A percentile compares a stretch with the other conserved stretches of the same genome.
Evolutionary conservation across 1,140 invertebrate genomes (phyloP).

Genomic region (Solen grandis): DNA sequence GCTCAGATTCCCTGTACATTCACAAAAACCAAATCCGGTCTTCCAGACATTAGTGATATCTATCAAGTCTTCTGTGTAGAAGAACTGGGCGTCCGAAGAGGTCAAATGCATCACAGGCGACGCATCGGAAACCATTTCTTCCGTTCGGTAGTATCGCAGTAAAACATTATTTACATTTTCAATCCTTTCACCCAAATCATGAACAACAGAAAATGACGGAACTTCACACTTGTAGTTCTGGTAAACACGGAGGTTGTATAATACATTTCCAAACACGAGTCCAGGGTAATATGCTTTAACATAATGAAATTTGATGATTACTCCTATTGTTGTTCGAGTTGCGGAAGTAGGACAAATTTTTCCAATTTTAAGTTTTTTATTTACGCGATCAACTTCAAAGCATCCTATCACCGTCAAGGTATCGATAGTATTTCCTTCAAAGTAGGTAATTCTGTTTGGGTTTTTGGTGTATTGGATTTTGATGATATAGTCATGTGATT

Average conservation of each 20-base stretch:
- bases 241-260: constrained; percentile 60
- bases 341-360: not conserved
- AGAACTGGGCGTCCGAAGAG: no score
- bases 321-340: constrained; percentile 8
- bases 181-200: no score
- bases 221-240: no score
- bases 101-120: no score
- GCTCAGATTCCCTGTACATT: constrained; percentile 67
- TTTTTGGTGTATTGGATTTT: constrained; percentile 56
- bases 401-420: constrained; percentile 58
- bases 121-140: no score
- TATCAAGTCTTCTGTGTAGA: no score
- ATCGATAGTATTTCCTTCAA: constrained; percentile 23
- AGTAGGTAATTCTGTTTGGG: constrained; percentile 57
- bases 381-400: constrained; percentile 52
- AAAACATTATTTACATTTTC: no score
- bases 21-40: constrained; percentile 72
- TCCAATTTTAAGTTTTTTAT: constrained; percentile 36
- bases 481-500: constrained; percentile 55
- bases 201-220: no score
- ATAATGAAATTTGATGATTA: constrained; percentile 64
- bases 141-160: no score
- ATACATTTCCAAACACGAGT: constrained; percentile 72
- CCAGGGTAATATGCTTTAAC: constrained; percentile 60
- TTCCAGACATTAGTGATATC: constrained; percentile 71